Evolutionary conservation across 2,113 vertebrate species (phyloP).

Genomic region (Amia ocellicauda): DNA sequence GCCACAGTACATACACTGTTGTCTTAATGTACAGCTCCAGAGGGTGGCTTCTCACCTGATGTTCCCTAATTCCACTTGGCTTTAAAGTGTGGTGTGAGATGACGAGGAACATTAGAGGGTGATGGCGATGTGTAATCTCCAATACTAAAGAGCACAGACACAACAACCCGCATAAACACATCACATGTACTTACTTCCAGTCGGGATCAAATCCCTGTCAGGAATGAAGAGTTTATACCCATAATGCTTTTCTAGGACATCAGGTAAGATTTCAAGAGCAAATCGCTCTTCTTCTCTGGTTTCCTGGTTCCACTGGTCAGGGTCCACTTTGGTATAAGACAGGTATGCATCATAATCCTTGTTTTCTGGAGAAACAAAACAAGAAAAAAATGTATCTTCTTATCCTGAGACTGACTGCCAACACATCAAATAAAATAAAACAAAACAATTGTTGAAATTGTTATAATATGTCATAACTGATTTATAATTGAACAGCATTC

Average conservation of each 20-base stretch:
- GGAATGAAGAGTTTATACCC: constrained; percentile 98
- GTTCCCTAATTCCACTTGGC: too few relatives aligned
- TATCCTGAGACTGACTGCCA: too few relatives aligned
- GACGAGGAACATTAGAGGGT: too few relatives aligned
- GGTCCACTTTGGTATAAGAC: constrained; percentile 98
- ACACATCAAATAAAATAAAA: neutral
- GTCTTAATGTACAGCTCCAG: too few relatives aligned
- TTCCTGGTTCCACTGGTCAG: constrained; percentile 97
- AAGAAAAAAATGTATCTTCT: neutral
- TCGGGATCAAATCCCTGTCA: constrained; percentile 98
- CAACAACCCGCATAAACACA: neutral
- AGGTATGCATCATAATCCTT: constrained; percentile 98
- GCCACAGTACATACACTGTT: too few relatives aligned
- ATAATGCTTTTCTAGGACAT: constrained; percentile 98
- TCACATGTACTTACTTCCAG: constrained; percentile 86
- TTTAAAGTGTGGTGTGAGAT: too few relatives aligned
- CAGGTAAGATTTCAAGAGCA: constrained; percentile 95
- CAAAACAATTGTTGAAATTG: too few relatives aligned
- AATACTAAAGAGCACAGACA: neutral
- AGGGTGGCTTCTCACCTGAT: too few relatives aligned
- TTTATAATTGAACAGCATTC: too few relatives aligned
- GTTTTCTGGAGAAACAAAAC: constrained; percentile 70
- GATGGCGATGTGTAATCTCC: too few relatives aligned
- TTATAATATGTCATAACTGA: too few relatives aligned
- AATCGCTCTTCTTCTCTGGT: constrained; percentile 93